A percentile compares a stretch with the other conserved stretches of the same genome.
Conservation (phyloP, 1,140 invertebrate species). For the Scaptomyza montana region DNA sequence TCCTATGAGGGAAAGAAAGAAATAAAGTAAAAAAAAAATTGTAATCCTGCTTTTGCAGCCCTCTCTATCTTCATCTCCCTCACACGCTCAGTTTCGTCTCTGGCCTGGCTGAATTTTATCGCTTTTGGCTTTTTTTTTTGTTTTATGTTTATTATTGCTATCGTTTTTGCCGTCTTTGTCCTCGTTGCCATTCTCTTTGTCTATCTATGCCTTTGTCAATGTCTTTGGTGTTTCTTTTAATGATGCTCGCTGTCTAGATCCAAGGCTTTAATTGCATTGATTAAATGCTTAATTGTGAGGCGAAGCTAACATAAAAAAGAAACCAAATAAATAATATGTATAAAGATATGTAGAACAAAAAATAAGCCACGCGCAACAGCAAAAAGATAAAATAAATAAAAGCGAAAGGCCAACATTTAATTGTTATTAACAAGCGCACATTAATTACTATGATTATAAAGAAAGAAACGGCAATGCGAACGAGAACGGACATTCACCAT, state of each 20-base stretch:
- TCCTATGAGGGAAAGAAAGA: constrained; percentile 29
- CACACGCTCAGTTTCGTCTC: constrained; percentile 19
- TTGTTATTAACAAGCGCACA: constrained; percentile 78
- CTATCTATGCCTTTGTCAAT: constrained; percentile 29
- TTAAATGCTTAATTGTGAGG: constrained; percentile 74
- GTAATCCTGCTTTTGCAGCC: constrained; percentile 74
- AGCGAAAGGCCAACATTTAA: constrained; percentile 60
- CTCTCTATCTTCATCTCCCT: constrained; percentile 1
- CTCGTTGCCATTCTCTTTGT: constrained; percentile 13
- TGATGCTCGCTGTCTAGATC: constrained; percentile 59
- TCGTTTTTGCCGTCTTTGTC: constrained; percentile 46
- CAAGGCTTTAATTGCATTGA: constrained; percentile 79
- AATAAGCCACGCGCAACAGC: constrained; percentile 5
- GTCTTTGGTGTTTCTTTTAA: constrained; percentile 54
- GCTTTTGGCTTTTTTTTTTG: constrained; percentile 23
- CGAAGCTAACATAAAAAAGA: constrained; percentile 25
- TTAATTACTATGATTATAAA: constrained; percentile 77
- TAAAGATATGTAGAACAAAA: constrained; percentile 9
- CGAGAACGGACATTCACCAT: constrained; percentile 58
- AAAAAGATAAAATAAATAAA: not conserved
- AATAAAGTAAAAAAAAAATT: constrained; percentile 60
- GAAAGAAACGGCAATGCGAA: not conserved
- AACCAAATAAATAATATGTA: not conserved
- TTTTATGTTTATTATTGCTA: constrained; percentile 64
- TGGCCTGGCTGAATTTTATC: constrained; percentile 37